Evolutionary conservation across 2,888 invertebrate species (phyloP), one percentile per base, ranked within the genome.

Genomic region (Brachypalpus laphriformis): DNA sequence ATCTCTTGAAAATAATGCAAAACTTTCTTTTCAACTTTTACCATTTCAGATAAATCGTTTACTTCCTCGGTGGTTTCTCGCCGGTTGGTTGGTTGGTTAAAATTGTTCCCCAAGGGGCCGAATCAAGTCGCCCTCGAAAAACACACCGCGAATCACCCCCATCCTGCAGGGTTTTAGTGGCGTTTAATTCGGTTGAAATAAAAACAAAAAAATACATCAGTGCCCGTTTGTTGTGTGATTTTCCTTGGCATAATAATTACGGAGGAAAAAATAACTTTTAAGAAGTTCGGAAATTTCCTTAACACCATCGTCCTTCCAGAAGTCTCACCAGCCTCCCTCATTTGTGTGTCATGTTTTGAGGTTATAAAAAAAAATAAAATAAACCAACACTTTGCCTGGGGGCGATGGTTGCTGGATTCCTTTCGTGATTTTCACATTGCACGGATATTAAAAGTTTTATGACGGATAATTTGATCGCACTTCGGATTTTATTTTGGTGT

Each of bases 1-100:
- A 91, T 91, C 90, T 90, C 90, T 91, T 89, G 89, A 90, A 90
- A 90, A 88, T 87, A 88, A 86, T 82, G 68, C 78, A 86, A 87
- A 87, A 82, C 82, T 85, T 85, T 85, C 65, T 81, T 85, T 61
- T 59, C 37, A 81, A 76, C 75, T 85, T 85, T 76, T 85, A 66
- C 65, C 85, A 74, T 85, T 81, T 81, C 81, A 85, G 81, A 85
- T 85, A 85, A 85, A 85, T 85, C 81, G 81, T 65, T 85, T 75
- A 81, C 75, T 85, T 85, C 47, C 42, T 40, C 61, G 31, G 71
- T 47, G 45, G 45, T 40, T 56, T 14, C 14, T 8, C 14, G 42
- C 22, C 51, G 51, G 63, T 65, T 66, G 59, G 51, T 72, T n/a
- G n/a, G n/a, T 65, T 66, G 59, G 51, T 74, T 61, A 25, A 56